Evolutionary conservation across 2,888 invertebrate genomes (phyloP), one percentile per base, ranked within the genome.

Genomic region (Melanchra persicariae): DNA sequence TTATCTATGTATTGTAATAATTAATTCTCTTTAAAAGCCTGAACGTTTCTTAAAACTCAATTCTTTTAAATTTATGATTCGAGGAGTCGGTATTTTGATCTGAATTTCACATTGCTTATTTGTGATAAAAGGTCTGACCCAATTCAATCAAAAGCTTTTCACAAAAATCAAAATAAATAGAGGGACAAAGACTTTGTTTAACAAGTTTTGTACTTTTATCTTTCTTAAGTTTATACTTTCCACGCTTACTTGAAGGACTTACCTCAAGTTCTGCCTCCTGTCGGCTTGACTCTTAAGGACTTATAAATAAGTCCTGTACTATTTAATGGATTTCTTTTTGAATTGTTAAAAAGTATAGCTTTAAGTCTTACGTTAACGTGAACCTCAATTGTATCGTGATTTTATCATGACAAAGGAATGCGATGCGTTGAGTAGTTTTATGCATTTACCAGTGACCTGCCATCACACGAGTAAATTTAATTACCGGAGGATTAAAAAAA

Each of bases 151-250:
- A 52, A 47, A 43, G 3, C 1, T 34, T 74, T 52, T 24, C n/a
- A 47, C n/a, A 8, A 74, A 63, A 64, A 4, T 52, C 26, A 3
- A 26, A 55, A 64, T 17, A 26, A 55, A 64, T 17, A 65, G 15
- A 52, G 22, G 1, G 5, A 19, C 24, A 40, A 45, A 73, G 30
- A 43, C 24, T 47, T 59, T 74, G 47, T 74, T 24, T 34, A 40
- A n/a, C 45, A 54, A 52, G 57, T 68, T 75, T 62, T 34, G n/a
- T 26, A 26, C 30, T 57, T 57, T 47, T 49, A 69, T 69, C 69
- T 62, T 63, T 57, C 15, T 37, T 6, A 68, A 47, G 61, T 52
- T 52, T 61, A 24, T 40, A 62, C 51, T 69, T 61, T 58, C 26
- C 30, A 47, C 47, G 45, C n/a, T 69, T 45, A 55, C 45, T 60